A percentile compares a stretch with the other conserved stretches of the same genome.
These are phyloP conservation scores for Papilio gigon DNA, from an alignment of 2,888 invertebrate species.

Conservation along the genomic window DNA sequence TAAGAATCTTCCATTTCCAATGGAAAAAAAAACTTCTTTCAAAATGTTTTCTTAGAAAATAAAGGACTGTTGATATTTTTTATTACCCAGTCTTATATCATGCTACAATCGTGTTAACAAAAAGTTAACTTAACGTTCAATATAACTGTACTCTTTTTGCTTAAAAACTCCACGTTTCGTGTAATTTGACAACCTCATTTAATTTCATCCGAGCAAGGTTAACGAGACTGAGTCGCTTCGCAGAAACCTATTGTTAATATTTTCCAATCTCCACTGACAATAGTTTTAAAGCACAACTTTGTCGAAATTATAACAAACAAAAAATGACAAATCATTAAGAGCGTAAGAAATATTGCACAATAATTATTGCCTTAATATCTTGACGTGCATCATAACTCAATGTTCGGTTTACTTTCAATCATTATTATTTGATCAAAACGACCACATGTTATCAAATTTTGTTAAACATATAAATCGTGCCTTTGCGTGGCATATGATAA, in stretches of 20 bases:
- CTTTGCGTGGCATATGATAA: too few relatives aligned
- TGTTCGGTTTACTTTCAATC: background rate
- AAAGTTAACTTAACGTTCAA: background rate
- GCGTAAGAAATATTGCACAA: slow-evolving; percentile 17
- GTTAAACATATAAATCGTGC: too few relatives aligned
- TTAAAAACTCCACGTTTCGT: slow-evolving; percentile 17
- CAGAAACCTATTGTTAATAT: slow-evolving; percentile 14
- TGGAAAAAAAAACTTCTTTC: background rate
- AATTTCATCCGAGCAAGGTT: slow-evolving; percentile 21
- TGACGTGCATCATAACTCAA: background rate
- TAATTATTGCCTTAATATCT: slow-evolving; percentile 3
- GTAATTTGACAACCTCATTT: slow-evolving; percentile 18
- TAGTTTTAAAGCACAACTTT: slow-evolving; percentile 20
- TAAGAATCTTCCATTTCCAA: too few relatives aligned
- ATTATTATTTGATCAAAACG: too few relatives aligned
- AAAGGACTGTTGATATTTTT: background rate
- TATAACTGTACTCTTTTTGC: slow-evolving; percentile 17
- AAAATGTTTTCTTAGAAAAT: background rate
- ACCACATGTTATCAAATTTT: too few relatives aligned
- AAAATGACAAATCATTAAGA: slow-evolving; percentile 10
- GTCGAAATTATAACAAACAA: slow-evolving; percentile 18
- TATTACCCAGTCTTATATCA: slow-evolving; percentile 5
- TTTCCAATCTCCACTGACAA: slow-evolving; percentile 22
- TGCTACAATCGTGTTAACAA: background rate
- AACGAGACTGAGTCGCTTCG: slow-evolving; percentile 16